A percentile compares a stretch with the other conserved stretches of the same genome.
Evolutionary conservation across 2,113 vertebrate genomes (phyloP).

Genomic region (Drymodes brunneopygia): DNA sequence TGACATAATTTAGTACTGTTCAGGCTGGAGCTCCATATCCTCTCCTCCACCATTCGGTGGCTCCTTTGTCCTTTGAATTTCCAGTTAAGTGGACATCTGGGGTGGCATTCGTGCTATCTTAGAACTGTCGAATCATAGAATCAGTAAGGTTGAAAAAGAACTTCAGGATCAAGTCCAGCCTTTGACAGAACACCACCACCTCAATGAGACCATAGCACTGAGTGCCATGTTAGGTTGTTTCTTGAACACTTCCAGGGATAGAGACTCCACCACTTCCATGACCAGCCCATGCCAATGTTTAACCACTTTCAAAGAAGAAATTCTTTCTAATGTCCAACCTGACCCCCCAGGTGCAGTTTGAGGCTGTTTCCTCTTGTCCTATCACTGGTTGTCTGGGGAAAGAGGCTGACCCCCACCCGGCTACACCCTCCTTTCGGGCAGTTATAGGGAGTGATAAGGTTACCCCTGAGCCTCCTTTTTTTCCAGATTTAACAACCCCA

Average conservation of each 20-base stretch:
- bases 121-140: neutral
- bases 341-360: rapidly evolving
- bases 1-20: neutral
- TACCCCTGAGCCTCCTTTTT: neutral
- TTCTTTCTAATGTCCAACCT: neutral
- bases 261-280: neutral
- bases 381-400: neutral
- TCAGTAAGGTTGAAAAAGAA: neutral
- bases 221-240: neutral
- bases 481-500: neutral
- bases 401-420: neutral
- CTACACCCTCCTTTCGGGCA: neutral
- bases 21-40: neutral
- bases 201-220: neutral
- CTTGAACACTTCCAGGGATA: neutral
- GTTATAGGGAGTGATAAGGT: neutral
- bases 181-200: neutral
- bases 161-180: rapidly evolving
- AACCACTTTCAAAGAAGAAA: neutral
- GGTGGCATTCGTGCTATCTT: neutral
- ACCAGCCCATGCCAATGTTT: neutral
- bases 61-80: neutral
- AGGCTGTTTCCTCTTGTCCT: neutral
- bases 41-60: neutral
- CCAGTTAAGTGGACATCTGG: neutral